These are phyloP conservation scores for Astur gentilis DNA, from an alignment of 2,113 vertebrate species.

Conservation along the genomic window DNA sequence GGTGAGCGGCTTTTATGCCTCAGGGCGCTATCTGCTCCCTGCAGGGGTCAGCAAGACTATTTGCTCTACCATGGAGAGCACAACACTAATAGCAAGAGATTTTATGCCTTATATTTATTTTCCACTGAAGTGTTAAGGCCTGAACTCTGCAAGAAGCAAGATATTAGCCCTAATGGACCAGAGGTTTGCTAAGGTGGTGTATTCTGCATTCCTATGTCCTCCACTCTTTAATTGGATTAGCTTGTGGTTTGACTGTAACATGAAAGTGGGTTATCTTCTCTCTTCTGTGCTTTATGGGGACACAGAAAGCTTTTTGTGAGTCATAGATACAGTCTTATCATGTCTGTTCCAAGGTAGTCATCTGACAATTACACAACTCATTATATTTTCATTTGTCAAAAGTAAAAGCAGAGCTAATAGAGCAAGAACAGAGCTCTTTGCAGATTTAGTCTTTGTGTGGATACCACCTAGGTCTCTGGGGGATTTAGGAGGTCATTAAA, in stretches of 20 bases:
- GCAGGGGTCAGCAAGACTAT: background rate
- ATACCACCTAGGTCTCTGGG: background rate
- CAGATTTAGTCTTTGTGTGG: background rate
- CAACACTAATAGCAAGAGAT: background rate
- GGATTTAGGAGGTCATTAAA: background rate
- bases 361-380: background rate
- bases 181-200: background rate
- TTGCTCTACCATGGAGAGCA: background rate
- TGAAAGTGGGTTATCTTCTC: background rate
- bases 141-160: background rate
- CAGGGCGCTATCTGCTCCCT: background rate
- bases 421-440: background rate
- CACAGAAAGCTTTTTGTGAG: background rate
- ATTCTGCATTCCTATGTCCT: background rate
- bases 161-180: background rate
- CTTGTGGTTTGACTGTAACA: background rate
- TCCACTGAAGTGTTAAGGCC: background rate
- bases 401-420: background rate
- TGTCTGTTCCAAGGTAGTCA: background rate
- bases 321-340: background rate
- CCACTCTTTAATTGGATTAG: conserved; percentile 2
- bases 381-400: background rate
- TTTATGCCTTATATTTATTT: background rate
- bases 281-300: background rate
- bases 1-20: background rate